Evolutionary conservation across 2,888 invertebrate species (phyloP).

Genomic region (Toxonevra muliebris): DNA sequence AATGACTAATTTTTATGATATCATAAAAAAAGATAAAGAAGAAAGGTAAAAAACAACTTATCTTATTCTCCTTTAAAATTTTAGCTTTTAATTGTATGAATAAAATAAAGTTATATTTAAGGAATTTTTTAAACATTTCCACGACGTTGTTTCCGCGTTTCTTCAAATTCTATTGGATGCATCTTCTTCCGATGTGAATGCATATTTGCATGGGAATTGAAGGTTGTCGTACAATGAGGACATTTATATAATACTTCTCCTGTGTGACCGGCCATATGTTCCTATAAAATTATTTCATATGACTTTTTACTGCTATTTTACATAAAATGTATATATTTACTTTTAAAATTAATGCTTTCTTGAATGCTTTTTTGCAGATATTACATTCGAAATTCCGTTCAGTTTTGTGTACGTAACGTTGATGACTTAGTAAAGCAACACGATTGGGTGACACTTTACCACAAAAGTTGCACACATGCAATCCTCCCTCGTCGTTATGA

Average conservation of each 20-base stretch:
- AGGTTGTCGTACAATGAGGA: conserved; percentile 62
- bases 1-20: no score
- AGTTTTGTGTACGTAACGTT: conserved; percentile 59
- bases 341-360: conserved; percentile 60
- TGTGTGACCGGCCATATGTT: conserved; percentile 64
- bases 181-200: conserved; percentile 63
- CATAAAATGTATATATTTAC: conserved; percentile 39
- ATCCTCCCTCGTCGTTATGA: conserved; percentile 49
- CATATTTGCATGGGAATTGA: conserved; percentile 64
- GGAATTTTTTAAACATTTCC: conserved; percentile 16
- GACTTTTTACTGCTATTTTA: not conserved
- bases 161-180: conserved; percentile 58
- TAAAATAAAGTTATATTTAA: no score
- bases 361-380: conserved; percentile 61
- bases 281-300: conserved; percentile 39
- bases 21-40: no score
- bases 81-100: no score
- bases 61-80: no score
- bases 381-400: conserved; percentile 57
- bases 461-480: conserved; percentile 58
- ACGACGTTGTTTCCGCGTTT: conserved; percentile 29
- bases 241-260: conserved; percentile 63
- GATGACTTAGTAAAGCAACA: conserved; percentile 61
- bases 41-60: no score
- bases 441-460: conserved; percentile 61